Evolutionary conservation across 2,113 vertebrate species (phyloP).

Genomic region (Campylomormyrus numenius): DNA sequence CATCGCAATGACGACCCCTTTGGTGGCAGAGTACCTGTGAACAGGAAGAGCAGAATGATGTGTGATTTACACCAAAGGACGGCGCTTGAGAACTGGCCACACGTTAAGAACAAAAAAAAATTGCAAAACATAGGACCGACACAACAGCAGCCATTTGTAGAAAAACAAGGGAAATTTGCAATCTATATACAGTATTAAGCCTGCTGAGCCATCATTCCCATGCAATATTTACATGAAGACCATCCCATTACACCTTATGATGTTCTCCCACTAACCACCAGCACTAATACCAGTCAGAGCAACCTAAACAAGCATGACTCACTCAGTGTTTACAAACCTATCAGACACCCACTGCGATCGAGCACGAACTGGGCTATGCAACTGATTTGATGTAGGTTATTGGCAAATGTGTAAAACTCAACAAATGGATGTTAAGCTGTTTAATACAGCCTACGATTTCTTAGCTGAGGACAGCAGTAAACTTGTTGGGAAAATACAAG

Average conservation of each 20-base stretch:
- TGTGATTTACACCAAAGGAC: background rate
- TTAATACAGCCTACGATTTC: background rate
- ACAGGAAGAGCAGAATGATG: background rate
- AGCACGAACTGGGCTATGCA: background rate
- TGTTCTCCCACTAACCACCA: background rate
- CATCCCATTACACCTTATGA: background rate
- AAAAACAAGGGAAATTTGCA: background rate
- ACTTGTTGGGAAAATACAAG: background rate
- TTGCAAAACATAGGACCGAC: background rate
- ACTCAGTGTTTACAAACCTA: background rate
- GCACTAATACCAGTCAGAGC: background rate
- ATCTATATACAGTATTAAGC: background rate
- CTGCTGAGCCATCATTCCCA: background rate
- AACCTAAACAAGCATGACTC: background rate
- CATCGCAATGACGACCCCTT: conserved; percentile 95
- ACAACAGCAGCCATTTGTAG: background rate
- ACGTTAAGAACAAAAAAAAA: background rate
- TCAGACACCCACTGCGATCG: background rate
- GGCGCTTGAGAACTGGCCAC: background rate
- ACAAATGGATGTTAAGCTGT: background rate
- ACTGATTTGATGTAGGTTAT: background rate
- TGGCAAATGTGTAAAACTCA: background rate
- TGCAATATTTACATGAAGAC: background rate
- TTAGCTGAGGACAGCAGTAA: background rate
- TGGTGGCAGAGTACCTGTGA: conserved; percentile 92